A percentile compares a stretch with the other conserved stretches of the same genome.
Evolutionary conservation across 2,797 vertebrate genomes (phyloP).

Genomic region (Pelochelys cantorii): DNA sequence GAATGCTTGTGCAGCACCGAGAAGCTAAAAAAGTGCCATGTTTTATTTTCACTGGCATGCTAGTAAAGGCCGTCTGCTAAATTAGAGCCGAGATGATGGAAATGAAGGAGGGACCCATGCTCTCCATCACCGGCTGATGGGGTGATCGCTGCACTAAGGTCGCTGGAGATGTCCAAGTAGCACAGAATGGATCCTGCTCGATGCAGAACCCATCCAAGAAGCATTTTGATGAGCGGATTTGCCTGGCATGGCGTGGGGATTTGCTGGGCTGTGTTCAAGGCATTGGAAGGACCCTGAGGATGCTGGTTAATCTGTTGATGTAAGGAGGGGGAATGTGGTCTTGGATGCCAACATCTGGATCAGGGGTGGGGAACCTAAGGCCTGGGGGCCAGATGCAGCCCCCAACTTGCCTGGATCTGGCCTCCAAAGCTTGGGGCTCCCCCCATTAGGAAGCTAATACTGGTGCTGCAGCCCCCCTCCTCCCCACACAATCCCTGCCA

Average conservation of each 20-base stretch:
- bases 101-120: not conserved
- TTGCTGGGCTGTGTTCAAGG: not conserved
- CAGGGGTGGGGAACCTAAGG: too few relatives aligned
- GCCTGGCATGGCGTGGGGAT: not conserved
- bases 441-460: too few relatives aligned
- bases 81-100: not conserved
- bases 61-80: not conserved
- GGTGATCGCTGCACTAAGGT: not conserved
- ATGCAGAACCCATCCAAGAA: not conserved
- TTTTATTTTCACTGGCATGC: not conserved
- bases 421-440: too few relatives aligned
- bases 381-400: too few relatives aligned
- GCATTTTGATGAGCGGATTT: not conserved
- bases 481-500: too few relatives aligned
- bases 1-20: not conserved
- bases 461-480: too few relatives aligned
- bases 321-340: not conserved
- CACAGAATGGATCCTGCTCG: not conserved
- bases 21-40: not conserved
- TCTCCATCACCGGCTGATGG: not conserved
- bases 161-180: not conserved
- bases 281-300: not conserved
- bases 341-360: not conserved
- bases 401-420: too few relatives aligned
- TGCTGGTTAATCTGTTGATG: not conserved